Conservation (phyloP, 37 sponge, comb jelly and placozoan genomes). For the Amphimedon queenslandica region DNA sequence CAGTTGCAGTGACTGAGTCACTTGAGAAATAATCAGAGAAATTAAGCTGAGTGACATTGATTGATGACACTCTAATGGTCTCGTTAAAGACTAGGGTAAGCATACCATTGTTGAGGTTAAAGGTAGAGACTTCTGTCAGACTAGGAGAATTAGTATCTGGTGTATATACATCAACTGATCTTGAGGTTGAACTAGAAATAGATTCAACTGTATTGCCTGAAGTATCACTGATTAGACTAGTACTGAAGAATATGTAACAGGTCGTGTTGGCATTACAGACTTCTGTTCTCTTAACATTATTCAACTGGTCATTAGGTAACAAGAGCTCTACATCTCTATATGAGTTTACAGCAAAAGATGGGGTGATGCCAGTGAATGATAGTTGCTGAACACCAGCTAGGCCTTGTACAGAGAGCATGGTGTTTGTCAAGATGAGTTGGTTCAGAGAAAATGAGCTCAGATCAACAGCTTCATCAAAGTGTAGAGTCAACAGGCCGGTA, state of each 20-base stretch:
- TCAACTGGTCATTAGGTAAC: constrained; percentile 50
- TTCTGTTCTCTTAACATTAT: constrained; percentile 62
- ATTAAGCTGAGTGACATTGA: constrained; percentile 38
- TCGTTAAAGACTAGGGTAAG: constrained; percentile 69
- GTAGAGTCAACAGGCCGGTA: constrained; percentile 58
- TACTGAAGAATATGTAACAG: constrained; percentile 49
- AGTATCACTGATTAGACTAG: constrained; percentile 40
- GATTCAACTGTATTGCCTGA: constrained; percentile 44
- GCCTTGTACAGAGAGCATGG: constrained; percentile 15
- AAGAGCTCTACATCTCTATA: constrained; percentile 35
- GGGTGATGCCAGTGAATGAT: neutral
- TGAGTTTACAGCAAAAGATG: neutral
- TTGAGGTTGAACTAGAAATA: constrained; percentile 10
- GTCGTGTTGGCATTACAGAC: constrained; percentile 43
- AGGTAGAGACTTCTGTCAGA: constrained; percentile 40
- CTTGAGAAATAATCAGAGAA: constrained; percentile 25
- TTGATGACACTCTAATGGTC: constrained; percentile 57
- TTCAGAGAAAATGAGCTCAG: constrained; percentile 6
- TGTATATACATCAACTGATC: constrained; percentile 30
- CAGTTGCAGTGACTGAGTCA: neutral
- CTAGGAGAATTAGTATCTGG: constrained; percentile 66
- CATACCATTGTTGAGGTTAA: constrained; percentile 67
- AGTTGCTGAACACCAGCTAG: neutral
- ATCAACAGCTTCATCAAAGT: constrained; percentile 71
- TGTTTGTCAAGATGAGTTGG: constrained; percentile 16